Evolutionary conservation across 2,888 invertebrate species (phyloP).

Genomic region (Scrobipalpa atriplicella): DNA sequence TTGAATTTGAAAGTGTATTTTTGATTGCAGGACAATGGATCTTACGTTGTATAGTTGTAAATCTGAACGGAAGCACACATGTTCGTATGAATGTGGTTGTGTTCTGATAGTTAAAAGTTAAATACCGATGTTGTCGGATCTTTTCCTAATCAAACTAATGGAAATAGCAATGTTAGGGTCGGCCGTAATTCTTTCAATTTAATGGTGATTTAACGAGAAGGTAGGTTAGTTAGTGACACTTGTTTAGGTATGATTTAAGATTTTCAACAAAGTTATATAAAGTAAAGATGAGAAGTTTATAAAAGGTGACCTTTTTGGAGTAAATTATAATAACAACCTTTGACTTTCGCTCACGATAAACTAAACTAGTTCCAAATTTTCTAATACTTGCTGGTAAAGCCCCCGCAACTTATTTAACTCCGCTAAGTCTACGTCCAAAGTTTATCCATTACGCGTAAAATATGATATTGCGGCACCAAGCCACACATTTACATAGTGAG

Average conservation of each 20-base stretch:
- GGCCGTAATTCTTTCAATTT: conserved; percentile 50
- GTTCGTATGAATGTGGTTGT: conserved; percentile 50
- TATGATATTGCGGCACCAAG: conserved; percentile 20
- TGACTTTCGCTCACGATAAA: neutral
- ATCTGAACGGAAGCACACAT: conserved; percentile 56
- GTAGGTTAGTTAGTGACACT: conserved; percentile 6
- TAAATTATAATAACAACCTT: neutral
- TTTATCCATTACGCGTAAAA: conserved; percentile 28
- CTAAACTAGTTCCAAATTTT: conserved; percentile 10
- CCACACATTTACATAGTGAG: conserved; percentile 22
- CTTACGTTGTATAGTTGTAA: conserved; percentile 31
- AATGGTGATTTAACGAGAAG: conserved; percentile 12
- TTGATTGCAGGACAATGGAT: conserved; percentile 28
- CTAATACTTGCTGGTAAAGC: conserved; percentile 10
- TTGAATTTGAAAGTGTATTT: conserved; percentile 37
- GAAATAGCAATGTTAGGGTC: conserved; percentile 61
- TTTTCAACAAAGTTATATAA: neutral
- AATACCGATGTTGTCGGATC: conserved; percentile 70
- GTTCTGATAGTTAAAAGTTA: conserved; percentile 74
- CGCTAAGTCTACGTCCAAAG: conserved; percentile 16
- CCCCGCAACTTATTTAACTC: conserved; percentile 19
- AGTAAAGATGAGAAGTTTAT: neutral
- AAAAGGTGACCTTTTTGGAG: neutral
- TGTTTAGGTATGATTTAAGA: neutral
- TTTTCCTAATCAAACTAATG: conserved; percentile 76